Percentiles rank a stretch among this genome's conserved stretches.
Evolutionary conservation across 2,888 invertebrate species (phyloP).

Genomic region (Pollenia griseotomentosa): DNA sequence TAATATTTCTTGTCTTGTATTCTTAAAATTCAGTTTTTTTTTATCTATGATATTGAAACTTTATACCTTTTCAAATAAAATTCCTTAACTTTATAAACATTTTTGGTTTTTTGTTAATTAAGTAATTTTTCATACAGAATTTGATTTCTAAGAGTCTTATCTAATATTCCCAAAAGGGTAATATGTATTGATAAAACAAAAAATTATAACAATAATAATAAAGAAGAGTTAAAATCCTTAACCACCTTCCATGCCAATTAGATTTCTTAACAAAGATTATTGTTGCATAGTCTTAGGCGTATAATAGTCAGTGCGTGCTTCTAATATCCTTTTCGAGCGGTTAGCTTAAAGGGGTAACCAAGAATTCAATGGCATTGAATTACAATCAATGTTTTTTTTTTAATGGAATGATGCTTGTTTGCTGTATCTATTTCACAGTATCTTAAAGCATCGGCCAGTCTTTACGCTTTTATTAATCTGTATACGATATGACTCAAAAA

Average conservation of each 20-base stretch:
- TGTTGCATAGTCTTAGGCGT: conserved; percentile 55
- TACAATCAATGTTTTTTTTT: not conserved
- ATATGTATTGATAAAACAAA: conserved; percentile 42
- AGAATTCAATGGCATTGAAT: conserved; percentile 7
- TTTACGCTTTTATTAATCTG: not conserved
- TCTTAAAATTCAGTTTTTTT: not conserved
- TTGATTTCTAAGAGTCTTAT: conserved; percentile 64
- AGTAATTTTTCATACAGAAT: conserved; percentile 83
- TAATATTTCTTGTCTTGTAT: not conserved
- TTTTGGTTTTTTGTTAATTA: conserved; percentile 77
- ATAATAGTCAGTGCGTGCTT: conserved; percentile 44
- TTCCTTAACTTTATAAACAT: not conserved
- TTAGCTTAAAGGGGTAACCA: conserved; percentile 18
- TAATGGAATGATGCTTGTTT: not conserved
- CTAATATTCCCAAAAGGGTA: conserved; percentile 64
- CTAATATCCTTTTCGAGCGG: no score
- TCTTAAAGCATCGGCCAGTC: not conserved
- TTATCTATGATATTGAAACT: not conserved
- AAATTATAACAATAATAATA: conserved; percentile 6
- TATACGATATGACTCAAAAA: conserved; percentile 26
- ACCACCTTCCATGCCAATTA: conserved; percentile 25
- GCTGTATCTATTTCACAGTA: not conserved
- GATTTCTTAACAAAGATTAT: conserved; percentile 50
- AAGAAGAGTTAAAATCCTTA: conserved; percentile 45
- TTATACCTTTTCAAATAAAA: not conserved